Conservation (phyloP, 2,797 vertebrate species). For the Tapirus indicus region DNA sequence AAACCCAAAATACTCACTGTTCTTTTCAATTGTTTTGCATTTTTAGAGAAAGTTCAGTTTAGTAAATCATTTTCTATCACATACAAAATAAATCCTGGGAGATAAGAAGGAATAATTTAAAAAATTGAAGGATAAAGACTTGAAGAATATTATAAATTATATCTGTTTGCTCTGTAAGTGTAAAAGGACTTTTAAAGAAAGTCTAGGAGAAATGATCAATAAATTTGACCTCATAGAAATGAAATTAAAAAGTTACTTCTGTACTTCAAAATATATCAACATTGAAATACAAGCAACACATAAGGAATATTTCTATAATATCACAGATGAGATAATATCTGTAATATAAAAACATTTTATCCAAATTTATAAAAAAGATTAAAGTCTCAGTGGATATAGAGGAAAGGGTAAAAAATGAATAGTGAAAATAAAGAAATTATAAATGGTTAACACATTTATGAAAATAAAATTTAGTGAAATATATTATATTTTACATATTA, state of each 20-base stretch:
- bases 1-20: neutral
- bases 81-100: slow-evolving; percentile 34
- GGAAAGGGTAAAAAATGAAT: neutral
- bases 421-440: slow-evolving; percentile 9
- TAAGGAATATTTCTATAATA: neutral
- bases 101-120: neutral
- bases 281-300: neutral
- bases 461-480: neutral
- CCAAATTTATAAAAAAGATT: neutral
- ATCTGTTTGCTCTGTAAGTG: neutral
- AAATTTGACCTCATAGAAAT: slow-evolving; percentile 25
- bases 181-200: slow-evolving; percentile 16
- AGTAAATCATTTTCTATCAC: neutral
- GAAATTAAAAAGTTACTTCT: neutral
- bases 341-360: neutral
- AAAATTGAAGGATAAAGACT: neutral
- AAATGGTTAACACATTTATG: neutral
- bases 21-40: slow-evolving; percentile 1
- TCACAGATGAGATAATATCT: neutral
- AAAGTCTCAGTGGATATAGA: neutral
- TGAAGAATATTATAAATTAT: neutral
- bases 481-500: neutral
- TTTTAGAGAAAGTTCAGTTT: slow-evolving; percentile 50
- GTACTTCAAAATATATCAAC: neutral
- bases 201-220: neutral